Base-by-base conservation (phyloP, 1,140 invertebrate genomes). In the Cherax quadricarinatus region DNA sequence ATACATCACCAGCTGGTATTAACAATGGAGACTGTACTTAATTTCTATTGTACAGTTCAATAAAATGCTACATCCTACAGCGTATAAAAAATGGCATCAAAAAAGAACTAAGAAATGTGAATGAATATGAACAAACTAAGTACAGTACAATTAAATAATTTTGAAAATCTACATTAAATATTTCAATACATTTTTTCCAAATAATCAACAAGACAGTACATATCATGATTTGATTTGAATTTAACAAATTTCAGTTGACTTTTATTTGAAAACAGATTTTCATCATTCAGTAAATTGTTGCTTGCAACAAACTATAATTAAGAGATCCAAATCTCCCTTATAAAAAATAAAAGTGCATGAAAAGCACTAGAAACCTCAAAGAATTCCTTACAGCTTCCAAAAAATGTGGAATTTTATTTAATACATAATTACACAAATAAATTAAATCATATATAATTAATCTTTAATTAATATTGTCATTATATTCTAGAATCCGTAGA, bases 1-100 rank as follows among this genome's bases (percentile, higher is more conserved):
- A 84, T 66, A 79, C 86, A 88, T 73, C 18, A 78, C 41, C 78
- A 41, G 41, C 78, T 80, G 86, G 75, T 48, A 83, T 89, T 89
- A 89, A 75, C 88, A 88, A 79, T 41, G 75, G 82, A 57, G 66
- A 82, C 49, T 81, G 62, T 51, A 83, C 57, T 89, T 84, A 53
- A 70, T 60, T 83, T 30, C 81, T 83, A 82, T 84, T 53, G 81
- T 75, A 89, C 81, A 89, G 81, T 73, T 66, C 53, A 83, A 84
- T 73, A 82, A 82, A 89, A 83, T 51, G 41, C 82, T 89, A 84
- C 81, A 89, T 73, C 82, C 82, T 89, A 83, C 41, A 89, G 79
- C 66, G 24, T 62, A 88, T 57, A 84, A 70, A 57, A 82, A 84
- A 82, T 24, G 30, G 80, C 57, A 70, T 57, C 80, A 89, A 66